Percentiles rank a stretch among this genome's conserved stretches.
Conservation (phyloP, 2,797 vertebrate species). For the Microctenopoma steveboyesi region DNA sequence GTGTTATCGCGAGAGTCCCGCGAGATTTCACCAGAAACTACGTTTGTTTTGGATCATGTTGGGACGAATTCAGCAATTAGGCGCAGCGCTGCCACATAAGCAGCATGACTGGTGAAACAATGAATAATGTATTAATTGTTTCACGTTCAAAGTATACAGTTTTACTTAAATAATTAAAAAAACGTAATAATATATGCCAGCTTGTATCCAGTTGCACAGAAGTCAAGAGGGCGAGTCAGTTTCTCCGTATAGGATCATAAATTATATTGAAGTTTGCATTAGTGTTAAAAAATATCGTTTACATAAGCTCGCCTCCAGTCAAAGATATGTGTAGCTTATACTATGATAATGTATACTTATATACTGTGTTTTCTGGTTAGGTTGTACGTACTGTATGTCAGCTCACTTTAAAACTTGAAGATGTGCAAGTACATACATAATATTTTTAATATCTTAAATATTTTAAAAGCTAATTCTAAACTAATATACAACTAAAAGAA, state of each 20-base stretch:
- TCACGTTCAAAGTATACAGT: too few relatives aligned
- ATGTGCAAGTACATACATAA: too few relatives aligned
- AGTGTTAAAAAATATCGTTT: too few relatives aligned
- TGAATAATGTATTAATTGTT: background rate
- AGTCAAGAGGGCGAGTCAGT: background rate
- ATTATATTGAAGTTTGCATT: background rate
- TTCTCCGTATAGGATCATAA: background rate
- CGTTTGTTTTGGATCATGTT: slow-evolving; percentile 51
- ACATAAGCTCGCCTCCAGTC: too few relatives aligned
- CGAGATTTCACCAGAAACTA: background rate
- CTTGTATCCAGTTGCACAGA: background rate
- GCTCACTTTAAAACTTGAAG: too few relatives aligned
- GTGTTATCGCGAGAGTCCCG: slow-evolving; percentile 67
- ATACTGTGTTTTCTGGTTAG: too few relatives aligned
- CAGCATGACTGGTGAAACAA: background rate
- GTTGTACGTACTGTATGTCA: too few relatives aligned
- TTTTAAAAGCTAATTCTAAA: too few relatives aligned
- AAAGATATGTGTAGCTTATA: too few relatives aligned
- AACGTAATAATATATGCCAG: background rate
- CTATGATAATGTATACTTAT: too few relatives aligned
- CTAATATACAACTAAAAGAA: too few relatives aligned
- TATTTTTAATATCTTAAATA: too few relatives aligned
- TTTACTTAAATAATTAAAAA: background rate
- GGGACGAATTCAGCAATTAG: background rate
- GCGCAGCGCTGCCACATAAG: slow-evolving; percentile 19